Evolutionary conservation across 2,797 vertebrate species (phyloP), one percentile per base, ranked within the genome.

Genomic region (Anolis apletophallus): DNA sequence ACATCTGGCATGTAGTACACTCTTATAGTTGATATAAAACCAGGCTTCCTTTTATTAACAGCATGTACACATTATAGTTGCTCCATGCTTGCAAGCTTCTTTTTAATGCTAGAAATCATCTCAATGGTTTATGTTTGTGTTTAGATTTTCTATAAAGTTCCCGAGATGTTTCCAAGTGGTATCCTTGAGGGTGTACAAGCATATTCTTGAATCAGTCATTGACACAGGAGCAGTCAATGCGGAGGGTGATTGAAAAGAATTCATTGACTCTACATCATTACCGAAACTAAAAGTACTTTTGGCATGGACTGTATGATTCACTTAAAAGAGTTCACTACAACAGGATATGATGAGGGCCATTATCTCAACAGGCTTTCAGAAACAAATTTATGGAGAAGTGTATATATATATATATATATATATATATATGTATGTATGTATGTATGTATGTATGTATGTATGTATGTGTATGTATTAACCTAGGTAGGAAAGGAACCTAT

Each of bases 1-100:
- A 85, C 86, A 88, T 90, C 91, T 86, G 81, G 73, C 86, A 34
- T 19, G 81, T 86, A 75, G 74, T 86, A 69, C 71, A 80, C 64
- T 74, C 84, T 68, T 34, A 34, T 29, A 83, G 76, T 71, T 34
- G 84, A 81, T 87, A 81, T 10, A 1, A 3, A 19, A 87, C 59
- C 85, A 90, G 29, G 29, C 40, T 21, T 80, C 71, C 54, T 23
- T 76, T 19, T 67, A 85, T 78, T 85, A 84, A 83, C 50, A 16
- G 5, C 0, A 5, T 78, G 0, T 1, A 8, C 72, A 57, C 0
- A 0, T 83, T n/a, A 34, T 19, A 32, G 54, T 26, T 57, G 74
- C 81, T 36, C 46, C 61, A 2, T 57, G 84, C 4, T 90, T 84
- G 57, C 21, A 73, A 32, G 0, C 21, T 26, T 71, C 8, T 69